Percentiles rank a stretch among this genome's conserved stretches.
These are phyloP conservation scores for Anthonomus grandis DNA, from an alignment of 1,140 invertebrate species.

Conservation along the genomic window DNA sequence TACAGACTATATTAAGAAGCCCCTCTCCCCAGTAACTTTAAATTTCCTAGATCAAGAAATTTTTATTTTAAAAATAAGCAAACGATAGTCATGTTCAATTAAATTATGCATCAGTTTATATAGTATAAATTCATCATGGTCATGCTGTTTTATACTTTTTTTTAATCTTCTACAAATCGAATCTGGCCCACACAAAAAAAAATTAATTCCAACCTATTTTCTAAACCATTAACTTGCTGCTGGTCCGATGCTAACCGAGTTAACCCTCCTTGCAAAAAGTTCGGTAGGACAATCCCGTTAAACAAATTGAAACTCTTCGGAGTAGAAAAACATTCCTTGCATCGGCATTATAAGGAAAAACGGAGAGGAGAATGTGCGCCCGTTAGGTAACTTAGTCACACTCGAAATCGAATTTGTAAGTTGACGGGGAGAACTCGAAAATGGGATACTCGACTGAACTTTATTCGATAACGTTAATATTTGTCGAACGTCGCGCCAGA, in stretches of 20 bases:
- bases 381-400: slow-evolving; percentile 24
- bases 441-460: slow-evolving; percentile 20
- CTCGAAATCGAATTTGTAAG: slow-evolving; percentile 24
- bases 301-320: slow-evolving; percentile 15
- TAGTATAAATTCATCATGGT: background rate
- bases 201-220: too few species aligned
- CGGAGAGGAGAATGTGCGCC: slow-evolving; percentile 10
- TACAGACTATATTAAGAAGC: too few species aligned
- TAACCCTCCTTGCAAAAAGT: slow-evolving; percentile 4
- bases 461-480: slow-evolving; percentile 20
- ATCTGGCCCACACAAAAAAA: too few species aligned
- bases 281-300: slow-evolving; percentile 8
- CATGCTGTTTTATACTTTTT: background rate
- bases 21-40: slow-evolving; percentile 14
- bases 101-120: background rate
- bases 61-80: slow-evolving; percentile 26
- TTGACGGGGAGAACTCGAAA: slow-evolving; percentile 15
- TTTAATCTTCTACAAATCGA: background rate
- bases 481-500: slow-evolving; percentile 17
- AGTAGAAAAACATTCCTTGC: slow-evolving; percentile 12
- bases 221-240: too few species aligned
- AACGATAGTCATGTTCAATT: too few species aligned
- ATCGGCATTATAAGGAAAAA: slow-evolving; percentile 13
- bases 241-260: too few species aligned
- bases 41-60: slow-evolving; percentile 26